Percentiles rank a stretch among this genome's conserved stretches.
Evolutionary conservation across 2,113 vertebrate genomes (phyloP).

Genomic region (Willisornis vidua): DNA sequence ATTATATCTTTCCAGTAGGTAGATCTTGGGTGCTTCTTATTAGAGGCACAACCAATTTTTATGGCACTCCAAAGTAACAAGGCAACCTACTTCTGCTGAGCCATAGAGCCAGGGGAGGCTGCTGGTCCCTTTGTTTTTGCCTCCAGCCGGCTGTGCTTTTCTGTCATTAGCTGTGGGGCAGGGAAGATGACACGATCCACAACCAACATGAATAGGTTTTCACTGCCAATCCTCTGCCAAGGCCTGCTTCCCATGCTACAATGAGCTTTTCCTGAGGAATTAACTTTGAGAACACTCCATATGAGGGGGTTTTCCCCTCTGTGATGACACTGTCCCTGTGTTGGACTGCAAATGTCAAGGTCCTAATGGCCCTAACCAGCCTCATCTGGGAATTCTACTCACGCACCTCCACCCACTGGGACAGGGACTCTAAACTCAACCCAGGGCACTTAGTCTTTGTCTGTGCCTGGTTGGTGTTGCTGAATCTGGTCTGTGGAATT

Average conservation of each 20-base stretch:
- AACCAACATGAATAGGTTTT: neutral
- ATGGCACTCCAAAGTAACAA: neutral
- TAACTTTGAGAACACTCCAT: neutral
- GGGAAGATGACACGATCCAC: fast-evolving
- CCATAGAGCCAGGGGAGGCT: neutral
- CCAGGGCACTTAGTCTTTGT: fast-evolving
- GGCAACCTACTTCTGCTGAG: neutral
- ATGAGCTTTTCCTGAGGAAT: neutral
- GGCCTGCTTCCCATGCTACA: neutral
- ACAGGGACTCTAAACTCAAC: neutral
- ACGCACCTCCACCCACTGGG: fast-evolving
- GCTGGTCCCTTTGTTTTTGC: neutral
- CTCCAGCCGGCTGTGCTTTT: neutral
- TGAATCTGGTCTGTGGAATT: fast-evolving
- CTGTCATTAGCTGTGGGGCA: neutral
- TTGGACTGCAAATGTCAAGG: neutral
- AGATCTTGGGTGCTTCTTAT: neutral
- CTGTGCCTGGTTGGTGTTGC: fast-evolving
- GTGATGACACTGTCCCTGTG: neutral
- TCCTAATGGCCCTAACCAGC: neutral
- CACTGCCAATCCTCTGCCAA: neutral
- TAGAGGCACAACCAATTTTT: neutral
- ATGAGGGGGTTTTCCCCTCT: neutral
- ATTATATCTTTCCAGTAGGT: neutral
- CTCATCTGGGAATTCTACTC: neutral